These are phyloP conservation scores for Phoebastria nigripes DNA, from an alignment of 2,797 vertebrate genomes.

Conservation along the genomic window DNA sequence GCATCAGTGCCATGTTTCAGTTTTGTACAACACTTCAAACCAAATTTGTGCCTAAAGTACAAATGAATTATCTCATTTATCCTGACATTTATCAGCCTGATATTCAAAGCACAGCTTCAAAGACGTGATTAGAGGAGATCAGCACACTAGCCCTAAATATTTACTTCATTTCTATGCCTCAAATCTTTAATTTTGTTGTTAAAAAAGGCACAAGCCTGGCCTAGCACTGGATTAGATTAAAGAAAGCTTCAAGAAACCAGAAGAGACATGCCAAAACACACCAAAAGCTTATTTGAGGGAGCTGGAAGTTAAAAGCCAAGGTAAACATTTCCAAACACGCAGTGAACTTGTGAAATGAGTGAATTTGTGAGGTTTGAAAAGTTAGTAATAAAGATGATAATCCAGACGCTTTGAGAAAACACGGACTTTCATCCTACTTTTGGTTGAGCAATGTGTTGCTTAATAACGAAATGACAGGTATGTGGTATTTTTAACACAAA, in stretches of 20 bases:
- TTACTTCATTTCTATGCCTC: slow-evolving; percentile 46
- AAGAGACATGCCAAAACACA: slow-evolving; percentile 16
- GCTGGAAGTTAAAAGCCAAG: slow-evolving; percentile 25
- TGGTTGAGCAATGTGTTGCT: neutral
- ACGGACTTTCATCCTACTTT: neutral
- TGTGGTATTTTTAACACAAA: slow-evolving; percentile 20
- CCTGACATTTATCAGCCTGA: slow-evolving; percentile 46
- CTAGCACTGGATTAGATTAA: slow-evolving; percentile 3
- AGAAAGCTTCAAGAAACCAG: slow-evolving; percentile 26
- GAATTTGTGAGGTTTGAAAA: neutral
- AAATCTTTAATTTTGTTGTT: slow-evolving; percentile 43
- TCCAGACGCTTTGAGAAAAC: neutral
- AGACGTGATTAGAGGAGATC: slow-evolving; percentile 31
- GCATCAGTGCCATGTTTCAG: neutral
- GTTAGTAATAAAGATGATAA: neutral
- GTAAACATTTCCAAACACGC: slow-evolving; percentile 12
- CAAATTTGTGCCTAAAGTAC: neutral
- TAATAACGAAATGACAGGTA: neutral
- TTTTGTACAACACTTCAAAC: neutral
- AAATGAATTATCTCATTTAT: slow-evolving; percentile 38
- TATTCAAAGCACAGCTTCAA: slow-evolving; percentile 55
- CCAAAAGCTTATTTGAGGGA: slow-evolving; percentile 27
- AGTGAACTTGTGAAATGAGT: neutral
- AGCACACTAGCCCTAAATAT: slow-evolving; percentile 23
- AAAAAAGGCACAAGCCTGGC: neutral